phyloP scores from a whole-genome alignment of 2,113 vertebrate genomes.

The Bos indicus region DNA sequence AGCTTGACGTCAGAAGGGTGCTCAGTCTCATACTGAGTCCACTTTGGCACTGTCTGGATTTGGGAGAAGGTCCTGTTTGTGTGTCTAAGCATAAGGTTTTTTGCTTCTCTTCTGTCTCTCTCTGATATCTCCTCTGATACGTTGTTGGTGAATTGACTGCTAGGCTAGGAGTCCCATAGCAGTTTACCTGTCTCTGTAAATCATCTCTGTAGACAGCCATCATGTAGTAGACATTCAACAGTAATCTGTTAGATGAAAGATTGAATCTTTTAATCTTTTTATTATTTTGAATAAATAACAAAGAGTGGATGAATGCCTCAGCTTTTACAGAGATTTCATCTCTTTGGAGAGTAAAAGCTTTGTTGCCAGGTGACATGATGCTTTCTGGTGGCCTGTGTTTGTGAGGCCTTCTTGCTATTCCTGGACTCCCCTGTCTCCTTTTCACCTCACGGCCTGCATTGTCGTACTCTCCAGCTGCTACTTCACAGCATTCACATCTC shows the following conservation, averaged over 20 bases:
- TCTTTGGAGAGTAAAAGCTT: background rate
- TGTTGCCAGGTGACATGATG: background rate
- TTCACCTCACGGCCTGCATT: background rate
- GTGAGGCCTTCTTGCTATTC: background rate
- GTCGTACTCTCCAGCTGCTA: background rate
- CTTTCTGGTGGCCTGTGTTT: background rate
- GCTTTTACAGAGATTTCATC: background rate
- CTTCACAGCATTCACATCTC: background rate
- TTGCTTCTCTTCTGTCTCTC: background rate
- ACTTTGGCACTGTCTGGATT: background rate
- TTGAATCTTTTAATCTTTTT: background rate
- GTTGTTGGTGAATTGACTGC: background rate
- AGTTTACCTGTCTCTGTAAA: background rate
- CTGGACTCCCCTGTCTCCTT: background rate
- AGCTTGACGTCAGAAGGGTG: background rate
- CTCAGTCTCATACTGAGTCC: background rate
- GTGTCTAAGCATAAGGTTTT: background rate
- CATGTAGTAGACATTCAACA: background rate
- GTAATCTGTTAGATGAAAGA: background rate
- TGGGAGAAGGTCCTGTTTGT: background rate
- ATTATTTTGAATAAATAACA: background rate
- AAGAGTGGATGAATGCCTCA: background rate
- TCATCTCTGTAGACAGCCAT: background rate
- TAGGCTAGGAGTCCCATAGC: background rate
- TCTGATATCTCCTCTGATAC: background rate